Conservation (phyloP, 2,888 invertebrate genomes). For the Eilema griseolum region DNA sequence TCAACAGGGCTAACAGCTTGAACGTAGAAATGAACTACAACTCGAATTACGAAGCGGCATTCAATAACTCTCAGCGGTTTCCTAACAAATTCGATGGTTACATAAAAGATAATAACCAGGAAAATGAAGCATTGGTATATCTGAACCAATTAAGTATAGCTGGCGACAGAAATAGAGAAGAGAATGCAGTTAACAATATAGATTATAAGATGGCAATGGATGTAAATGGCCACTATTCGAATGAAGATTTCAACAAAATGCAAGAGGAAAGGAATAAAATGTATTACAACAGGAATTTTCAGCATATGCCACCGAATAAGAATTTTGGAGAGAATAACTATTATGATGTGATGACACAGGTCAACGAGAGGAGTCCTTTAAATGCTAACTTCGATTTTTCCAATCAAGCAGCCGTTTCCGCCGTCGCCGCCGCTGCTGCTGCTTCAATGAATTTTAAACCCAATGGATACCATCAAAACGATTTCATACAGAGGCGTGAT, state of each 20-base stretch:
- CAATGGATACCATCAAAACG: conserved; percentile 77
- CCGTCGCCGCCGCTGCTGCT: conserved; percentile 42
- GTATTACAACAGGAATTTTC: conserved; percentile 71
- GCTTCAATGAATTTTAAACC: conserved; percentile 69
- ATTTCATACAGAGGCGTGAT: conserved; percentile 72
- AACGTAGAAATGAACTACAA: conserved; percentile 77
- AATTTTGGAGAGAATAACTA: conserved; percentile 70
- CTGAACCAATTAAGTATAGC: conserved; percentile 74
- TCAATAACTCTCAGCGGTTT: conserved; percentile 67
- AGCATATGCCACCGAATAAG: conserved; percentile 68
- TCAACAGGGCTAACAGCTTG: conserved; percentile 75
- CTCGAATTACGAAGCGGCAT: conserved; percentile 64
- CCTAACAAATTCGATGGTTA: conserved; percentile 66
- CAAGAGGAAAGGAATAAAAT: conserved; percentile 74
- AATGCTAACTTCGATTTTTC: conserved; percentile 74
- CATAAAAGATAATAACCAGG: conserved; percentile 71
- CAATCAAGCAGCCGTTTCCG: conserved; percentile 66
- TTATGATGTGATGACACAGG: conserved; percentile 73
- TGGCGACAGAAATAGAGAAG: conserved; percentile 68
- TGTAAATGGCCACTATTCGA: conserved; percentile 71
- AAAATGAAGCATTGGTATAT: conserved; percentile 73
- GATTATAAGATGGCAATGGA: conserved; percentile 77
- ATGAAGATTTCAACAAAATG: conserved; percentile 66
- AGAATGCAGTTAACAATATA: conserved; percentile 64
- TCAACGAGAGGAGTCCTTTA: conserved; percentile 67